Base-by-base conservation (phyloP, 2,797 vertebrate genomes). In the Enteromius treurensis region DNA sequence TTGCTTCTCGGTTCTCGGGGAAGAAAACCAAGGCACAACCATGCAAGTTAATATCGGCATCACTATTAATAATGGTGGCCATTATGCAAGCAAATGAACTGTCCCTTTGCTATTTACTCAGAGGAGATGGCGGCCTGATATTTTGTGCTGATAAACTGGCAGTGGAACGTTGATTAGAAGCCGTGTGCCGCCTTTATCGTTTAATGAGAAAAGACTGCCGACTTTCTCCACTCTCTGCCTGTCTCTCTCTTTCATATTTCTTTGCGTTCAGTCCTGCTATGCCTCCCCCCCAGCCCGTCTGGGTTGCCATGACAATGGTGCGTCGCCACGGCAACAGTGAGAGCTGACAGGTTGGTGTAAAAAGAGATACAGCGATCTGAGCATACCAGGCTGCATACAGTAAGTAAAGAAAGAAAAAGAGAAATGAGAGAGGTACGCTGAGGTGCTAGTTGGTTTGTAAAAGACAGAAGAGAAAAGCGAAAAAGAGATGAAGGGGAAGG, bases 281-380 rank as follows among this genome's bases (percentile, higher is more conserved):
- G 42, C 32, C 79, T 82, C 79, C 40, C 68, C 76, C 83, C 81
- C 86, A 84, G 89, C 90, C 91, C 77, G 80, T 87, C 84, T 88
- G 86, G 89, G 93, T 94, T 93, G 87, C 92, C 89, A 90, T 93
- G 92, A 89, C 88, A 84, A 94, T 89, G 32, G 85, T 86, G 79
- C 21, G 86, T 90, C 86, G 81, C 87, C 91, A 88, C 84, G 86
- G 92, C 90, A 93, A 92, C 91, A 34, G 84, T 32, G 75, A 84
- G 86, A 89, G 88, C 88, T 87, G 88, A 89, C 89, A 89, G 87
- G 90, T 90, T 87, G 88, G 90, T 87, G 88, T 87, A 87, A 89
- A 86, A 86, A 88, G 90, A 89, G 87, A 90, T 88, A 88, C 87
- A 87, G 90, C 87, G 87, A 88, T 90, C 86, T 84, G 65, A 87